Base-by-base conservation (phyloP, 1,140 invertebrate species). In the Dreissena rostriformis region DNA sequence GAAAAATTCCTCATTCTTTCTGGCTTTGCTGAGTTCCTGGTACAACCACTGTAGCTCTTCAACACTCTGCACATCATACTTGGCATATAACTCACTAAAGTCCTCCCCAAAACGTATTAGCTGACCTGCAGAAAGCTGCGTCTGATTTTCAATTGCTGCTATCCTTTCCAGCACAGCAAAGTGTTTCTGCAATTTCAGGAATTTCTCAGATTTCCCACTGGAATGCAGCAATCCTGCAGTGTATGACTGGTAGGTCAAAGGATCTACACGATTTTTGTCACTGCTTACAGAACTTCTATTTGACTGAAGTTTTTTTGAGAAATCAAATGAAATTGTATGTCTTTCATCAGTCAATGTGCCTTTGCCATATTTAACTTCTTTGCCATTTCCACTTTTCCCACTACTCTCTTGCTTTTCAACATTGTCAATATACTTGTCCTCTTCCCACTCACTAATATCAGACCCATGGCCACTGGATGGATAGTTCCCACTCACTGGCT, bases 131-230 rank as follows among this genome's bases (percentile, higher is more conserved):
- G 70, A 17, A 1, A 55, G 68, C 49, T 39, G 12, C 11, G 83
- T 77, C 77, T 88, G 84, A 12, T 87, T 65, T 82, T 91, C 90
- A 22, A 99, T 94, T 85, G 97, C 95, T 0, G 96, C 96, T 67
- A 98, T 96, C 90, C 97, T 95, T 95, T 98, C 97, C 55, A 98
- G 94, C 86, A 96, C 97, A 49, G 96, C 94, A 91, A 98, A 98
- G 91, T 98, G 97, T 66, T 96, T 96, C 91, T 97, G 96, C 10
- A 99, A 94, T 82, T 97, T 97, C 81, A 96, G 95, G 93, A 98
- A 98, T 71, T 96, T 95, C 79, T 96, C 96, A 0, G 96, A 97
- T 90, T 96, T 96, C 65, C 95, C 95, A 87, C 95, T 95, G 0
- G 95, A 95, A 91, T 97, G 96, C 80, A 96, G 92, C 80, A 96